Evolutionary conservation across 2,888 invertebrate species (phyloP), one percentile per base, ranked within the genome.

Genomic region (Pandemis corylana): DNA sequence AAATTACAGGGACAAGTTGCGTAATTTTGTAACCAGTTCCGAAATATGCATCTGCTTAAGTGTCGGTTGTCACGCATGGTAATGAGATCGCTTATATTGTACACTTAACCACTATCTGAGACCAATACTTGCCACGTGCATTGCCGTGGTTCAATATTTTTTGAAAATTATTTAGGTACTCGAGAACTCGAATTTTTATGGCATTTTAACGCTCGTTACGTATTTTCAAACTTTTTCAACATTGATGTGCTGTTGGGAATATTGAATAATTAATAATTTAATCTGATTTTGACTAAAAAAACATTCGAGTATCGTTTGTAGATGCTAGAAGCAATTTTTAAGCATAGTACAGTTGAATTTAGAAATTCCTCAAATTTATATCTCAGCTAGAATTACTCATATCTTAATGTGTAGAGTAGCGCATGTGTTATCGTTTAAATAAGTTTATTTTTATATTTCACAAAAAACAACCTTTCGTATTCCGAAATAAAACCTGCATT

Each of bases 31-130:
- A 81, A 82, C 82, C 77, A 78, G 79, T 81, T 81, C 76, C 77
- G 83, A 82, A 82, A 85, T 85, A 83, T 82, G 81, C 88, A 88
- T 87, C 87, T 88, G 87, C 82, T 85, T 85, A 85, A 89, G 86
- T 84, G 81, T 85, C 88, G 85, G 86, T 86, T 86, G 86, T 84
- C 81, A 83, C 80, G 83, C 84, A 85, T 74, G 81, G 75, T 77
- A 82, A 83, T 83, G 76, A 83, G 86, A 83, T 85, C 84, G 79
- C 80, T 78, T 83, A 85, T 83, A 87, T 89, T 87, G 3, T 5
- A 84, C 80, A 79, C 79, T 79, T 84, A 89, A 89, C 81, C 77
- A 85, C 84, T 79, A 81, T 28, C 81, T 80, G 74, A 46, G 7
- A 28, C 59, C 59, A 10, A 3, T 7, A 13, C 13, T 28, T 36